Evolutionary conservation across 1,140 invertebrate genomes (phyloP), one percentile per base, ranked within the genome.

Genomic region (Hirudo medicinalis): DNA sequence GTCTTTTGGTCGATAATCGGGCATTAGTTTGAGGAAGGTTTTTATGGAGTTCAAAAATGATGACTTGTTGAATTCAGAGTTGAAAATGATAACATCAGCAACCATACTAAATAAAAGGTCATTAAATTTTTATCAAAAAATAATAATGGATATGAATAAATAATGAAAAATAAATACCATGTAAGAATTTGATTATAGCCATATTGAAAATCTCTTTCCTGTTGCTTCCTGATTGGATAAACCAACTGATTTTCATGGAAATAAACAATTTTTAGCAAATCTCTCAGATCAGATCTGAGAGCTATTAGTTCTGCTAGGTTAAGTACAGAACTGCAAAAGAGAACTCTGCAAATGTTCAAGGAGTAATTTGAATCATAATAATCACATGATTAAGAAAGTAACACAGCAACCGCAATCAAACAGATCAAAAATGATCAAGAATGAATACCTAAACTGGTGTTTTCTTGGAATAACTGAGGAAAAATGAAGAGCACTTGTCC

Each of bases 161-260:
- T 13, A 32, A n/a, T 43, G 67, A 43, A 6, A 36, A 36, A 68
- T 68, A 76, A 79, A 77, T 82, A 89, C 88, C 87, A 86, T 54
- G 88, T 86, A 25, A 88, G 78, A 67, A 90, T 88, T 80, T 90
- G 88, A 82, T 90, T 90, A 69, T 89, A 88, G 0, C 88, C 88
- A 83, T 87, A 90, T 77, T 90, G 89, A 75, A 89, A 88, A 77
- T 90, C 89, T 75, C 88, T 80, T 49, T 88, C 84, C 76, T 89
- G 86, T 4, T 85, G 81, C 72, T 87, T 84, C 72, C 84, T 79
- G 15, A 88, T 85, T 1, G 89, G 89, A 82, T 90, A 90, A 0
- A 86, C 80, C 32, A 90, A 78, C 79, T 90, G 89, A 78, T 90
- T 90, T 81, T 90, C 89, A 80, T 90, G 89, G 76, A 90, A 90